These are phyloP conservation scores for Blera fallax DNA, from an alignment of 2,888 invertebrate species.

Conservation along the genomic window DNA sequence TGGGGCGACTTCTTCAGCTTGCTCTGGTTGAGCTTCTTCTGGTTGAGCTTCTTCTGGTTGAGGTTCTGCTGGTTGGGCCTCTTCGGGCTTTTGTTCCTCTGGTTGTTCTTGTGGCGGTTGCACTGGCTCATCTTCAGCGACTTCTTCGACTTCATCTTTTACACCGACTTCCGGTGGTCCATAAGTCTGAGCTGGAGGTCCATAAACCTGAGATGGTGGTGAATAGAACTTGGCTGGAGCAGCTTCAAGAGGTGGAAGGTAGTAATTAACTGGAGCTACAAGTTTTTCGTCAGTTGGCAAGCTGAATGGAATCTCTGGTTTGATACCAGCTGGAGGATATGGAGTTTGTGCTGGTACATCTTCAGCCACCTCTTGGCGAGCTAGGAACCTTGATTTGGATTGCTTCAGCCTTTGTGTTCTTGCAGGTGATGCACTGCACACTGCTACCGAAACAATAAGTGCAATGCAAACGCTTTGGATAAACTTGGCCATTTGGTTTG, in stretches of 20 bases:
- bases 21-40: not conserved
- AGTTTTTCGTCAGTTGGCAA: constrained; percentile 45
- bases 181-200: constrained; percentile 49
- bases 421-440: constrained; percentile 39
- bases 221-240: constrained; percentile 32
- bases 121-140: not conserved
- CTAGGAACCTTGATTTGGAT: constrained; percentile 10
- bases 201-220: constrained; percentile 39
- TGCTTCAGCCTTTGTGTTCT: constrained; percentile 13
- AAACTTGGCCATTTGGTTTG: constrained; percentile 20
- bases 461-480: constrained; percentile 6
- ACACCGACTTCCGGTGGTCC: constrained; percentile 31
- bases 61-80: not conserved
- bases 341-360: constrained; percentile 39
- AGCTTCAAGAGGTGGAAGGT: constrained; percentile 37
- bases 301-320: constrained; percentile 49
- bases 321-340: constrained; percentile 51
- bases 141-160: constrained; percentile 7
- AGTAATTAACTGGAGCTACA: constrained; percentile 35
- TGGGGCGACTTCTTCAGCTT: not conserved
- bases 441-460: not conserved
- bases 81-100: not conserved
- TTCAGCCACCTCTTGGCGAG: constrained; percentile 34
- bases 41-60: not conserved
- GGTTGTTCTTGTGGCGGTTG: not conserved